Conservation (phyloP, 2,797 vertebrate genomes). For the Muscicapa comitata region DNA sequence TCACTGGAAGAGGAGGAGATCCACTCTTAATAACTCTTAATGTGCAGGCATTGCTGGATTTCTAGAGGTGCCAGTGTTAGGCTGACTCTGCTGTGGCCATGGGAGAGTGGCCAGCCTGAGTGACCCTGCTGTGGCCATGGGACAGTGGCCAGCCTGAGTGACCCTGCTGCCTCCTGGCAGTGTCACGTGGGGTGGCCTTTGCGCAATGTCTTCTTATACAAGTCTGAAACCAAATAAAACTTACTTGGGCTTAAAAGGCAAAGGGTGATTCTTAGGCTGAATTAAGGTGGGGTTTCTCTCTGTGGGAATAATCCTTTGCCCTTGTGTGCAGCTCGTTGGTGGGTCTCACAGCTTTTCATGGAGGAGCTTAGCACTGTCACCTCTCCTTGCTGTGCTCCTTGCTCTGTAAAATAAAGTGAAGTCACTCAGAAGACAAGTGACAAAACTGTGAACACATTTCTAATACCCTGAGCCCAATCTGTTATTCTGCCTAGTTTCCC, state of each 20-base stretch:
- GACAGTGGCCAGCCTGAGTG: not conserved
- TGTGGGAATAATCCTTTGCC: not conserved
- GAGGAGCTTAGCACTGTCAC: not conserved
- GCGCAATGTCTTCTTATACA: rapidly evolving
- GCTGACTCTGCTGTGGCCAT: not conserved
- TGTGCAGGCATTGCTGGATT: not conserved
- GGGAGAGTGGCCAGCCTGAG: not conserved
- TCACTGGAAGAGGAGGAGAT: not conserved
- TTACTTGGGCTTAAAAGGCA: not conserved
- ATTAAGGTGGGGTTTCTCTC: not conserved
- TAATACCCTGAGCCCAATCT: not conserved
- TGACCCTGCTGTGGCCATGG: not conserved
- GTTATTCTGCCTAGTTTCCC: not conserved
- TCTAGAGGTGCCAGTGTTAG: not conserved
- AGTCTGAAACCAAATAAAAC: not conserved
- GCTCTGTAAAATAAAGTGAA: not conserved
- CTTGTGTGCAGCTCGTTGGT: rapidly evolving
- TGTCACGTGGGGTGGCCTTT: not conserved
- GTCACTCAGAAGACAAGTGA: not conserved
- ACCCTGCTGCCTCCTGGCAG: not conserved
- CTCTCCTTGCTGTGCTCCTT: not conserved
- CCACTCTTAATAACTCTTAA: not conserved
- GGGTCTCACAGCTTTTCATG: not conserved
- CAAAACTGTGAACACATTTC: not conserved
- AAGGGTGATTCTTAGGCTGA: not conserved